Base-by-base conservation (phyloP, 2,113 vertebrate species). In the Phyllostomus discolor region DNA sequence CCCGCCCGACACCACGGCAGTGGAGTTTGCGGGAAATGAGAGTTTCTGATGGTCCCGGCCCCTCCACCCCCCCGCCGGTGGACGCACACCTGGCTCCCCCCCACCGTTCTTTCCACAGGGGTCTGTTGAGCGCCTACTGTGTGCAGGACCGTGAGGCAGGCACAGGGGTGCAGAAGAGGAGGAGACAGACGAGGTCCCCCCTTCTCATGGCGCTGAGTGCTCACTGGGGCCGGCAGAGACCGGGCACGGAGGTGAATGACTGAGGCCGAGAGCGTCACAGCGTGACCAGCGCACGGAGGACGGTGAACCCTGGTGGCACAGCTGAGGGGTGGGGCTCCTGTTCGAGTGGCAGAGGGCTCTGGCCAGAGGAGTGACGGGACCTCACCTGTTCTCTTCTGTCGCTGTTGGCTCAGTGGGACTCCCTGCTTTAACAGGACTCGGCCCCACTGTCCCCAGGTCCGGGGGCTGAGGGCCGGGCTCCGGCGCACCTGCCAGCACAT, bases 271-370 rank as follows among this genome's bases (percentile, higher is more conserved):
- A 64, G 5, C 5, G 10, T 38, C 41, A 9, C 54, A 59, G 59
- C 12, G 14, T 1, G 17, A n/a, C 4, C 1, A 38, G 24, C 0
- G 0, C 4, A 5, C 7, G 0, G 11, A 43, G 43, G 50, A 41
- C 17, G 31, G 38, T 26, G 26, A 46, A 20, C 14, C 46, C 0
- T 0, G 0, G 57, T 5, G 35, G 64, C 0, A 0, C 19, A n/a
- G 12, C 0, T 9, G 20, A 50, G 57, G 57, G n/a, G 16, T 7
- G 78, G 28, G 28, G 54, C 17, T 31, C 3, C 1, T 1, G 3
- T 33, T 28, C 10, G 5, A 79, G 31, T 1, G 12, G 82, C 28
- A 4, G 62, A 19, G 4, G 20, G 38, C 10, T 52, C 8, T 12
- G 28, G 12, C 19, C 62, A 67, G 54, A 54, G 31, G 57, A 62